A percentile compares a stretch with the other conserved stretches of the same genome.
Conservation (phyloP, 2,113 vertebrate genomes). For the Phrynosoma blainvillii region DNA sequence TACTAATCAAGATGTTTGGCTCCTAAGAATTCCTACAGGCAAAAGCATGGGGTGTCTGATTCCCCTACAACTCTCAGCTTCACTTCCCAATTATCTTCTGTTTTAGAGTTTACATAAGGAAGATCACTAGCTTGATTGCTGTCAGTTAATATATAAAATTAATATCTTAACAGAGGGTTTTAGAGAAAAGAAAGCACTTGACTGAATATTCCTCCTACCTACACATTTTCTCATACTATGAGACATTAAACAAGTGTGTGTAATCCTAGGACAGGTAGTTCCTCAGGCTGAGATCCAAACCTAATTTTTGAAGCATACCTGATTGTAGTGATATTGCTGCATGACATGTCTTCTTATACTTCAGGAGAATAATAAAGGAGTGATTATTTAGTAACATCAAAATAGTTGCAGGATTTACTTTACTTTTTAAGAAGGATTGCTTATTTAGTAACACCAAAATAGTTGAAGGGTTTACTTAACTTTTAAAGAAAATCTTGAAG, state of each 20-base stretch:
- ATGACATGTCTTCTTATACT: conserved; percentile 7
- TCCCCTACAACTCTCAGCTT: too few species aligned
- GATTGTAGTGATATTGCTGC: conserved; percentile 13
- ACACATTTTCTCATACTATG: conserved; percentile 3
- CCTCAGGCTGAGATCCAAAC: conserved; percentile 32
- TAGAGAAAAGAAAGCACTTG: background rate
- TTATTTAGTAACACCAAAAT: too few species aligned
- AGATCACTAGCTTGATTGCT: background rate
- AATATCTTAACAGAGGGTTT: background rate
- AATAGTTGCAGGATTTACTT: too few species aligned
- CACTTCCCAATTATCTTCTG: background rate
- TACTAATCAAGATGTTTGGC: too few species aligned
- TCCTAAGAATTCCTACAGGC: too few species aligned
- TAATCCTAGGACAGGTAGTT: background rate
- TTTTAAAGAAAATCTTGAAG: conserved; percentile 15
- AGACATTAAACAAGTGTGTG: conserved; percentile 31
- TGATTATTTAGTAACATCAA: too few species aligned
- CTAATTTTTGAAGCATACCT: conserved; percentile 10
- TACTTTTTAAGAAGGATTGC: conserved; percentile 25
- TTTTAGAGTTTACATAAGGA: background rate
- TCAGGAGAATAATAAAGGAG: conserved; percentile 36
- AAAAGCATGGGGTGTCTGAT: too few species aligned
- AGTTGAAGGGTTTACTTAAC: too few species aligned
- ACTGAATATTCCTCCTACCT: background rate
- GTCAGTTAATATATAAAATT: background rate